Evolutionary conservation across 2,113 vertebrate genomes (phyloP), one percentile per base, ranked within the genome.

Genomic region (Sceloporus undulatus): DNA sequence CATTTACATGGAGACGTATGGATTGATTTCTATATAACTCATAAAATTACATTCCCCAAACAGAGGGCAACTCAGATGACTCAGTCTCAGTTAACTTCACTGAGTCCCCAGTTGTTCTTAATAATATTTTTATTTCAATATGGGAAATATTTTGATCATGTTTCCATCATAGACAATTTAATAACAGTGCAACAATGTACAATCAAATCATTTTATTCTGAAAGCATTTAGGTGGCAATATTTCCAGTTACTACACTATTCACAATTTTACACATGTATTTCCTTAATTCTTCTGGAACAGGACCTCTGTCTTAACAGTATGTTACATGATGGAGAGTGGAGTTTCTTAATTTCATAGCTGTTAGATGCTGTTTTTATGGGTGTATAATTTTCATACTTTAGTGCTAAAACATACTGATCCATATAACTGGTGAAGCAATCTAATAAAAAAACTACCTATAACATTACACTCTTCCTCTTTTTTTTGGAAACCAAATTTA

Each of bases 391-490:
- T 95, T 97, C 93, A 94, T 96, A 95, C 91, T 94, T 92, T 94
- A 96, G 93, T 93, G 90, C 94, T 96, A 92, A 94, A 96, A 93
- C 95, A 94, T 95, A 96, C 95, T 96, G 95, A 95, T 93, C 94
- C 94, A 95, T 94, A 94, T 96, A 96, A 95, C 90, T 96, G 94
- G 52, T 95, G 94, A 90, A 96, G 93, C 90, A 91, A 95, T 94
- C 93, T 96, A 96, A 96, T 96, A 96, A 96, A 96, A 94, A 94
- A 95, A 96, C 95, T 96, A 96, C 96, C 96, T 96, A 95, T 95
- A 95, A 89, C 95, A 91, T 93, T 94, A 95, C 91, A 94, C 92
- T 96, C 92, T 96, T 90, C 96, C 95, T 94, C 90, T 94, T 95
- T 95, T 81, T 91, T 92, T 84, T 91, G 80, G 87, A 91, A 94